Percentiles rank a stretch among this genome's conserved stretches.
phyloP scores from a whole-genome alignment of 2,797 vertebrate genomes.

The Cryptoprocta ferox region DNA sequence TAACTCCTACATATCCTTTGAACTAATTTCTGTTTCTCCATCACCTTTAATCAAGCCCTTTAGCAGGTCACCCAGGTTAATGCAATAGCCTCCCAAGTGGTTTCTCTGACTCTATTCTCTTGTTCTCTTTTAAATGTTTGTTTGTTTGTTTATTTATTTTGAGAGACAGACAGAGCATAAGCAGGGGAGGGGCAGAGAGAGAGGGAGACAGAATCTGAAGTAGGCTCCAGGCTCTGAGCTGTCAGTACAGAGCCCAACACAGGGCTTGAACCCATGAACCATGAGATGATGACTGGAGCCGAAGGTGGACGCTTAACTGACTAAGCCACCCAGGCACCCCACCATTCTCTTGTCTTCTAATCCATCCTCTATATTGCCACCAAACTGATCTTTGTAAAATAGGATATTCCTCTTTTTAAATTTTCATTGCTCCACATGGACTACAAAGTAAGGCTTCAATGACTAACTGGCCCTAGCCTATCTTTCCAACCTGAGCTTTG shows the following conservation, averaged over 20 bases:
- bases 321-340: too few species aligned
- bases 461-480: neutral
- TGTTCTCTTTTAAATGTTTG: neutral
- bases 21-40: neutral
- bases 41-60: neutral
- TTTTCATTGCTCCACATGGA: neutral
- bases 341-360: neutral
- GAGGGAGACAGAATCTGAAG: too few species aligned
- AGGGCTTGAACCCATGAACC: too few species aligned
- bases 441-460: neutral
- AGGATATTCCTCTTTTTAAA: neutral
- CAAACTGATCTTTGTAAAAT: neutral
- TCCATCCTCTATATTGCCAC: neutral
- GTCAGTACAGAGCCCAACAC: too few species aligned
- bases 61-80: too few species aligned
- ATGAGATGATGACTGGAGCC: too few species aligned
- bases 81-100: neutral
- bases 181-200: too few species aligned
- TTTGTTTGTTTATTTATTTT: too few species aligned
- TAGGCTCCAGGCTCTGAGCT: too few species aligned
- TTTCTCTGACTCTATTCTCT: neutral
- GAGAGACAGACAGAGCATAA: too few species aligned
- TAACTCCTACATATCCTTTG: neutral
- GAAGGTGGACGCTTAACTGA: too few species aligned
- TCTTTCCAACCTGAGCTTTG: neutral